Evolutionary conservation across 2,113 vertebrate species (phyloP).

Genomic region (Pampusana beccarii): DNA sequence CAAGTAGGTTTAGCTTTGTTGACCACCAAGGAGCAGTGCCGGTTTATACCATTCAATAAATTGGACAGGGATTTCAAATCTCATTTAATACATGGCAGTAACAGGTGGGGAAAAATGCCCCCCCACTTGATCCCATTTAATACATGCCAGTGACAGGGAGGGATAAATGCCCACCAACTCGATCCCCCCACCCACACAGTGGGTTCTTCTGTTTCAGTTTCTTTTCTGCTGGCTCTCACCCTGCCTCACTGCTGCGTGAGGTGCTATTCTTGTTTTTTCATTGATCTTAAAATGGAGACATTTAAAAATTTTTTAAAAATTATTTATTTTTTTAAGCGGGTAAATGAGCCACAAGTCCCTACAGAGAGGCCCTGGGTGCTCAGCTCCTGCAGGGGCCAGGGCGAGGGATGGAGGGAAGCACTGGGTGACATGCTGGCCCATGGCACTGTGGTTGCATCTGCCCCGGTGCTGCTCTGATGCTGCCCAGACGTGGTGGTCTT

Average conservation of each 20-base stretch:
- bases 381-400: not conserved
- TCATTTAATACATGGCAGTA: not conserved
- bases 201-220: not conserved
- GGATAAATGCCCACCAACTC: not conserved
- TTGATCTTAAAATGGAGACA: not conserved
- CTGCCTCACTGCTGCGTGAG: not conserved
- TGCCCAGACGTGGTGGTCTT: constrained; percentile 57
- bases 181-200: not conserved
- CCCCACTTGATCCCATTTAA: not conserved
- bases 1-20: not conserved
- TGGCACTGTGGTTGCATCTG: not conserved
- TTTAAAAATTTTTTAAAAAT: not conserved
- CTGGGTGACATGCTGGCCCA: fast-evolving
- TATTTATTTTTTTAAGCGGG: not conserved
- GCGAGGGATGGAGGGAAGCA: not conserved
- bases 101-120: not conserved
- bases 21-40: not conserved
- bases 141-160: too few relatives aligned
- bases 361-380: fast-evolving
- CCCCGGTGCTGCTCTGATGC: not conserved
- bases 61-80: not conserved
- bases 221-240: not conserved
- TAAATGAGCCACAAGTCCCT: not conserved
- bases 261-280: not conserved
- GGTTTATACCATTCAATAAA: not conserved